Percentiles rank a stretch among this genome's conserved stretches.
Evolutionary conservation across 2,797 vertebrate genomes (phyloP).

Genomic region (Thaleichthys pacificus): DNA sequence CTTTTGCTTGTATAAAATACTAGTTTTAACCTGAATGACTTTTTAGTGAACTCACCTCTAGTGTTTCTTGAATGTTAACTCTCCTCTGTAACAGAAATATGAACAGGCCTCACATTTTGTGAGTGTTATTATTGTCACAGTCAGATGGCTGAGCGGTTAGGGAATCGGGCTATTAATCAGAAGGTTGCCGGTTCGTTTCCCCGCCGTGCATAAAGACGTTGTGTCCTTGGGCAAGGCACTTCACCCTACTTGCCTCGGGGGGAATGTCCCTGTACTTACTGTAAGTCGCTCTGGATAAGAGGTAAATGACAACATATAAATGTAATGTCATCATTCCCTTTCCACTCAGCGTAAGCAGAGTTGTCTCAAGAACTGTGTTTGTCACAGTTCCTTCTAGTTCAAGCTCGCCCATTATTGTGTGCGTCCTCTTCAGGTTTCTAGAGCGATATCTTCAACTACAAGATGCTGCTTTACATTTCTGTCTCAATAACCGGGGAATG

Average conservation of each 20-base stretch:
- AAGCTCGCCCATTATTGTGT: background rate
- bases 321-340: background rate
- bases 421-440: background rate
- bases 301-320: too few species aligned
- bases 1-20: slow-evolving; percentile 46
- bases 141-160: too few species aligned
- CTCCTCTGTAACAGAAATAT: background rate
- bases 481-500: slow-evolving; percentile 65
- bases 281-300: too few species aligned
- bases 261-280: too few species aligned
- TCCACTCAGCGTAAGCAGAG: background rate
- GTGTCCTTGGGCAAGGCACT: too few species aligned
- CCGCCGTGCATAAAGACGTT: too few species aligned
- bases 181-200: too few species aligned
- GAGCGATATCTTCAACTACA: background rate
- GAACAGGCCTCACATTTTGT: background rate
- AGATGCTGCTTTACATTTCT: slow-evolving; percentile 62
- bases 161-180: too few species aligned
- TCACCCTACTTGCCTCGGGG: too few species aligned
- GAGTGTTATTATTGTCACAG: too few species aligned
- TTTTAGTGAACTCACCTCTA: slow-evolving; percentile 25
- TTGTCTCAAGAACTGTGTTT: background rate
- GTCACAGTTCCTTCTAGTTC: background rate
- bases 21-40: slow-evolving; percentile 25
- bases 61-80: background rate